Base-by-base conservation (phyloP, 2,888 invertebrate genomes). In the Psylliodes chrysocephalus region DNA sequence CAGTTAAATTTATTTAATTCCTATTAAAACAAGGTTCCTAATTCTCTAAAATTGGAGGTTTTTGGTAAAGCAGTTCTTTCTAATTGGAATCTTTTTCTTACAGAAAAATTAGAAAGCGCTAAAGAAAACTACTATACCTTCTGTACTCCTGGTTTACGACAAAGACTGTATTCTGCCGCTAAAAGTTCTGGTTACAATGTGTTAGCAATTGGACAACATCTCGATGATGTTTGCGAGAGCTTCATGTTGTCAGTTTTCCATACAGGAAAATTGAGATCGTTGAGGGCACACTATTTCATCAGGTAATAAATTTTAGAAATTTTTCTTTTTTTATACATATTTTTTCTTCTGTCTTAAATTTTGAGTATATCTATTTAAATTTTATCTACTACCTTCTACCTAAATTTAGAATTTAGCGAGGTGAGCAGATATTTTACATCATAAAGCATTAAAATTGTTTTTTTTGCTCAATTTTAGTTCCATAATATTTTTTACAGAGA, bases 171-270 rank as follows among this genome's bases (percentile, higher is more conserved):
- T 79, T 85, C 88, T 0, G 86, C 91, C 22, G 94, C 94, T 0
- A 86, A 90, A 66, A 85, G 88, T 59, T 89, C 92, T 73, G 90
- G 90, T 0, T 96, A 93, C 84, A 92, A 94, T 78, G 95, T 95
- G 1, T 85, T 94, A n/a, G 95, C 94, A 0, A 84, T 95, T 28
- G 95, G 93, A 1, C 95, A 95, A 79, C 91, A 92, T 79, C 83
- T 95, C 54, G 95, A 95, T 82, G 93, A 93, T 80, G 85, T 95
- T 3, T 90, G 93, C 18, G 90, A 92, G 76, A 91, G 90, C 66
- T 94, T 96, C 82, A 82, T 95, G 64, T 89, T 93, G 76, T 91
- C 92, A 0, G 87, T 91, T 8, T 90, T 95, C 78, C 91, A 93
- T 77, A 91, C 89, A 72, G 94, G 94, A n/a, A 85, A 88, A 62